phyloP scores from a whole-genome alignment of 2,113 vertebrate species.

The Xiphophorus hellerii region DNA sequence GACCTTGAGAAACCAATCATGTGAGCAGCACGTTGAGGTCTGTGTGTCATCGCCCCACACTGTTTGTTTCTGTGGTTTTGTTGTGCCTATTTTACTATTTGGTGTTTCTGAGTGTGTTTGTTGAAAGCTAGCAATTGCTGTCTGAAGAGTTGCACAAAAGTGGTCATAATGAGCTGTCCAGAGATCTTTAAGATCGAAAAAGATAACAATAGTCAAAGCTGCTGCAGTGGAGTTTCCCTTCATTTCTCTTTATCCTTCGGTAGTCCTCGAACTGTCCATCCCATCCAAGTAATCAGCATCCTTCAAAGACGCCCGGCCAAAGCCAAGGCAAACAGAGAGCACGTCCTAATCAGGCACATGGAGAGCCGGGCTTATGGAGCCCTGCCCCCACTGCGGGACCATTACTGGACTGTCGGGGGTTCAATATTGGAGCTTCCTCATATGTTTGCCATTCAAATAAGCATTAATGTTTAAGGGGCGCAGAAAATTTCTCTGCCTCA shows the following conservation, averaged over 20 bases:
- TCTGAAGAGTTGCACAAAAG: background rate
- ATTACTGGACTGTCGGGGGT: conserved; percentile 59
- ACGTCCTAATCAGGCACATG: conserved; percentile 64
- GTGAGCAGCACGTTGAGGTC: background rate
- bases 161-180: background rate
- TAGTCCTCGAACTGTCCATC: conserved; percentile 57
- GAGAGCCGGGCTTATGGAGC: conserved; percentile 58
- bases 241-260: conserved; percentile 50
- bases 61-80: background rate
- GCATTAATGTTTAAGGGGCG: conserved; percentile 74
- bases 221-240: conserved; percentile 7
- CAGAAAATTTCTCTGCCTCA: conserved; percentile 53
- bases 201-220: conserved; percentile 40
- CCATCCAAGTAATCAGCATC: conserved; percentile 70
- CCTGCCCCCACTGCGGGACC: conserved; percentile 58
- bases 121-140: background rate
- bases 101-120: background rate
- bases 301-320: conserved; percentile 56
- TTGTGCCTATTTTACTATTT: conserved; percentile 1
- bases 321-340: conserved; percentile 66
- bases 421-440: conserved; percentile 68
- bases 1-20: conserved; percentile 50
- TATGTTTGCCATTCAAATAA: conserved; percentile 65
- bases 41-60: background rate
- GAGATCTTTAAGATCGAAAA: background rate